Base-by-base conservation (phyloP, 2,113 vertebrate genomes). In the Chionodraco myersi region DNA sequence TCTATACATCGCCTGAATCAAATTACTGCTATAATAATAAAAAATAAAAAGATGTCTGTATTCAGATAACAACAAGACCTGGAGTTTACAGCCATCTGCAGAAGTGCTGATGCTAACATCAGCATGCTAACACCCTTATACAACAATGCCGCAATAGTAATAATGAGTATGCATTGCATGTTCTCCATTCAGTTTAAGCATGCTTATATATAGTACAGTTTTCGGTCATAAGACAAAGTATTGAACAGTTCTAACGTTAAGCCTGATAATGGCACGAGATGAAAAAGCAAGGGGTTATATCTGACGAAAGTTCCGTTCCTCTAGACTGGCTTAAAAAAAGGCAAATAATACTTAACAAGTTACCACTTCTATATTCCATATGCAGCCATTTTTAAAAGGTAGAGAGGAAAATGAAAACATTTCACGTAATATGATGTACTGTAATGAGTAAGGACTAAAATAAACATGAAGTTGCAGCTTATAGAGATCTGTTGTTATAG, bases 371-470 rank as follows among this genome's bases (percentile, higher is more conserved):
- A 30, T 15, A 54, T 49, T 60, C 64, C 30, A 30, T 30, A 41
- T 41, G 6, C 36, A 41, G 7, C 36, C 36, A 41, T 41, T 41
- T 41, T 41, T 41, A 41, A 41, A 52, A 51, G 60, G 49, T 51
- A 30, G 68, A 66, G 15, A n/a, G 30, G 26, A 72, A 62, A 61
- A 30, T 63, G 12, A 23, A 51, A 45, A 45, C 66, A 74, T 36
- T 9, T 59, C 61, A 26, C 6, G 54, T 49, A 30, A 52, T 66
- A 44, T 56, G 34, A 51, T 34, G 34, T 52, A 9, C 10, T 10
- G n/a, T 47, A 13, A 65, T 60, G n/a, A 79, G 41, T 23, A 7
- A 18, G 45, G 18, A 53, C n/a, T 72, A 16, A 48, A 41, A 41
- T 41, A 6, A 80, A 52, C 10, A 8, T 8, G 30, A 75, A 65